Base-by-base conservation (phyloP, 2,113 vertebrate genomes). In the Caranx ignobilis region DNA sequence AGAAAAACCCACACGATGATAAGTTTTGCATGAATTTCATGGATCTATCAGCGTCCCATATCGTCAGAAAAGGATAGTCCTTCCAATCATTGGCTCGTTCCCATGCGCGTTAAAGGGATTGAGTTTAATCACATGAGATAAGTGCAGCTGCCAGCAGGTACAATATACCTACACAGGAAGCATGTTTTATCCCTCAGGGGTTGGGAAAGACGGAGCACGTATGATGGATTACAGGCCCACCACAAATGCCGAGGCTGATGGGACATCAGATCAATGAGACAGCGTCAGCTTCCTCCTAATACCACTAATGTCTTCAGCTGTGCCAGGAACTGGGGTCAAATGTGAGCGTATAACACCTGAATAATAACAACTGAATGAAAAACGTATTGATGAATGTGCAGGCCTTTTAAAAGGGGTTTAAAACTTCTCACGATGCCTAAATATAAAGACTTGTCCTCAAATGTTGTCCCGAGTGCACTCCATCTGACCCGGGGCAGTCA, bases 191-290 rank as follows among this genome's bases (percentile, higher is more conserved):
- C 63, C 85, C 84, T 73, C 35, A 57, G 79, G 75, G 66, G 70
- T 43, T 47, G 62, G 71, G 71, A 87, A 75, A 32, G 21, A 79
- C 67, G 37, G 60, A 75, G 83, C 77, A n/a, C 72, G 73, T 77
- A 35, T 84, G 81, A 87, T 84, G 85, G 60, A 89, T 77, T 81
- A 84, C 67, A 87, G 65, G 77, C 84, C 75, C 68, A 48, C 43
- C 35, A 34, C 56, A 76, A 82, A 76, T 41, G 75, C 80, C 10
- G 0, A 60, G 71, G 56, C 78, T 88, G 87, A 81, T 71, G 75
- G 73, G 81, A 84, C 77, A 84, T 90, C 61, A 88, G 89, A 88
- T 94, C 91, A 87, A 91, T 92, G 88, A 75, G 84, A 81, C 81
- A 60, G 81, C 84, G 85, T 79, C 79, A 84, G 82, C 77, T 57